Conservation (phyloP, 2,888 invertebrate genomes). For the Melinaea menophilus region DNA sequence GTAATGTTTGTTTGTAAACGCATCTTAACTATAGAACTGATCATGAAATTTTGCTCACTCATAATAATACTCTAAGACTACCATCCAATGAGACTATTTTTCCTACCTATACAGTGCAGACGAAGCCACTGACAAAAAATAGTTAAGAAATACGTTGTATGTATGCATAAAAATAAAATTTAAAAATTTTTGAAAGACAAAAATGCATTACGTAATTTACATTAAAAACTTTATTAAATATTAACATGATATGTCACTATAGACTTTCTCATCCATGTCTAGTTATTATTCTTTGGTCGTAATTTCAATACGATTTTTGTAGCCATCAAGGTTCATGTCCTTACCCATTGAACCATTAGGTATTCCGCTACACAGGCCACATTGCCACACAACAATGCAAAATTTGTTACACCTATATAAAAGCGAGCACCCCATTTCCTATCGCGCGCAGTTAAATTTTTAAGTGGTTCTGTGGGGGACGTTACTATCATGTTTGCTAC, state of each 20-base stretch:
- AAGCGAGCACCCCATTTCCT: conserved; percentile 68
- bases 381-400: conserved; percentile 74
- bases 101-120: too few species aligned
- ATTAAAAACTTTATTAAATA: conserved; percentile 1
- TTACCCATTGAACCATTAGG: conserved; percentile 72
- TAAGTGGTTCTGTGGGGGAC: conserved; percentile 54
- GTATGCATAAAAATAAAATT: too few species aligned
- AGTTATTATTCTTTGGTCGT: conserved; percentile 70
- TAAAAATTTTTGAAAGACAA: too few species aligned
- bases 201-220: background rate
- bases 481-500: conserved; percentile 53
- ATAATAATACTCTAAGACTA: too few species aligned
- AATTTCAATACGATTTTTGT: conserved; percentile 72
- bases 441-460: conserved; percentile 68
- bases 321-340: conserved; percentile 73
- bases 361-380: conserved; percentile 67
- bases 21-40: too few species aligned
- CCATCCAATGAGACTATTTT: too few species aligned
- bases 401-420: conserved; percentile 78
- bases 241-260: conserved; percentile 20
- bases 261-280: conserved; percentile 64
- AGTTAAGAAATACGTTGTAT: too few species aligned
- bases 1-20: too few species aligned
- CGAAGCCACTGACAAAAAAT: too few species aligned
- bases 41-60: too few species aligned